Base-by-base conservation (phyloP, 2,888 invertebrate genomes). In the Myopa tessellatipennis region DNA sequence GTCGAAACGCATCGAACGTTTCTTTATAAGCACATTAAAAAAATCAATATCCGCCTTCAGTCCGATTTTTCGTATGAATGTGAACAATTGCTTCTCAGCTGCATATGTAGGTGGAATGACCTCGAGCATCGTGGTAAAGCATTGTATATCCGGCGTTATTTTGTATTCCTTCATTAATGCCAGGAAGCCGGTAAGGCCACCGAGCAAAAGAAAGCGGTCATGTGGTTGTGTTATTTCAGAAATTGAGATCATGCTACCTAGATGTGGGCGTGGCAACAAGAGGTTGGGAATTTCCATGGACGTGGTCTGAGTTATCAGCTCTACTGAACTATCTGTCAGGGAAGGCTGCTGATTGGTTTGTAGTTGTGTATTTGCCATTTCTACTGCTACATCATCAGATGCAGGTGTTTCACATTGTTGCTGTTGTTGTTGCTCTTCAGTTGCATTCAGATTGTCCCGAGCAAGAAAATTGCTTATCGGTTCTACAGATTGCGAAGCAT, bases 1-100 rank as follows among this genome's bases (percentile, higher is more conserved):
- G 86, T 95, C 93, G 77, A 88, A 90, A 81, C 96, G 90, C 84
- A 93, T 89, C 85, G 93, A 93, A 78, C 96, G 91, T 86, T 93
- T 95, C 85, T 94, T 95, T 74, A 98, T 96, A 12, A 98, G 90
- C 90, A 94, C 92, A 88, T 97, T 98, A 85, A 93, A 96, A 87
- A 97, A 96, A 86, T 93, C 94, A 77, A 95, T 92, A 89, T 98
- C 96, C 3, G 94, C 91, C 82, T 91, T 91, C 0, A 96, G 86
- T 12, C 92, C 90, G 63, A 89, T 89, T 79, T 89, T 88, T 77
- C 92, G 91, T 88, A 96, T 92, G 76, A 90, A 88, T 73, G 89
- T 88, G 6, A 97, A 84, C 10, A 97, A 86, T 79, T 91, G 92
- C 74, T 92, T 90, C 88, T 98, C 97, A 18, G 93, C 92, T 74